Evolutionary conservation across 2,797 vertebrate genomes (phyloP).

Genomic region (Arvicola amphibius): DNA sequence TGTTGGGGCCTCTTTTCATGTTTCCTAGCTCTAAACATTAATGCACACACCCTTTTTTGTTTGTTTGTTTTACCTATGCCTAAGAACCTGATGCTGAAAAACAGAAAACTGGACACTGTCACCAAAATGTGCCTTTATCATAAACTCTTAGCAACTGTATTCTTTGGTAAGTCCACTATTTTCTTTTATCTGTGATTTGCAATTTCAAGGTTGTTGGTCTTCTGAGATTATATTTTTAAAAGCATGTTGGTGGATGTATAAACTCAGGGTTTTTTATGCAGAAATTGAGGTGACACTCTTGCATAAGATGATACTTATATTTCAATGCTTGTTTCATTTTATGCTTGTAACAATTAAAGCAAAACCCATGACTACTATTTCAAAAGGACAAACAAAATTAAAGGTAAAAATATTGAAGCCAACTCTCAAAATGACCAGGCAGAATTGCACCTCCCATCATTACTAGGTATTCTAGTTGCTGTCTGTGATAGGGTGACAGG

Average conservation of each 20-base stretch:
- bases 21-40: conserved; percentile 62
- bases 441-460: neutral
- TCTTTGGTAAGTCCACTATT: conserved; percentile 85
- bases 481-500: conserved; percentile 2
- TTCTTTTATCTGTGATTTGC: conserved; percentile 44
- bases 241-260: conserved; percentile 9
- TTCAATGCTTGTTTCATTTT: conserved; percentile 39
- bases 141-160: conserved; percentile 36
- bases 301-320: conserved; percentile 12
- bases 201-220: conserved; percentile 59
- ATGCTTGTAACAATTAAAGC: conserved; percentile 25
- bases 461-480: neutral
- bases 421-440: neutral
- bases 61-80: conserved; percentile 1
- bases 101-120: conserved; percentile 73
- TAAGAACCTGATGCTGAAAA: conserved; percentile 66
- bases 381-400: conserved; percentile 59
- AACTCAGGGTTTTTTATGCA: conserved; percentile 36
- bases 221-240: conserved; percentile 44
- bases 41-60: neutral
- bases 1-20: conserved; percentile 33
- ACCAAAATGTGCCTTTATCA: conserved; percentile 63
- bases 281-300: neutral
- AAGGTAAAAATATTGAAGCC: conserved; percentile 2
- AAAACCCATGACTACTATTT: conserved; percentile 44